Conservation (phyloP, 2,113 vertebrate genomes). For the Cynopterus brachyotis region DNA sequence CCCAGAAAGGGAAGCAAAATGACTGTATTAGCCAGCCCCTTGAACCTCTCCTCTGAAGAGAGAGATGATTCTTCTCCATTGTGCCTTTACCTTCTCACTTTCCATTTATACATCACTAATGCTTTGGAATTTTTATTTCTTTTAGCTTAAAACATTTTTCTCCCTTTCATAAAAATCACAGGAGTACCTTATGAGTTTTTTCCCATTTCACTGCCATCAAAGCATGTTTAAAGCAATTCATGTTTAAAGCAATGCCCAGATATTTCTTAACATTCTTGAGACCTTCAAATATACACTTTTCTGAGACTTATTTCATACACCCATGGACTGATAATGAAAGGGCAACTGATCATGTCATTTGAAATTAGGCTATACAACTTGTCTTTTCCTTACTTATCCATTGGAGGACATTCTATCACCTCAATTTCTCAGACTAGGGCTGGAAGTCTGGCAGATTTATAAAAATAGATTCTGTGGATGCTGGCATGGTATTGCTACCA, state of each 20-base stretch:
- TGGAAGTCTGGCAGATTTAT: neutral
- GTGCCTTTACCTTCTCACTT: neutral
- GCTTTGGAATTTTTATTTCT: neutral
- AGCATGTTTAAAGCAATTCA: neutral
- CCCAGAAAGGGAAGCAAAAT: neutral
- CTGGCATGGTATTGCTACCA: neutral
- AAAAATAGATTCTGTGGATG: neutral
- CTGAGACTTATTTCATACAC: neutral
- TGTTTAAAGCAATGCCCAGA: neutral
- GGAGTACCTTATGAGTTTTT: neutral
- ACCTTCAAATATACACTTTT: neutral
- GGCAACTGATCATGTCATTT: neutral
- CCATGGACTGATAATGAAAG: neutral
- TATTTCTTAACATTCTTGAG: slow-evolving; percentile 14
- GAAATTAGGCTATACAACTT: neutral
- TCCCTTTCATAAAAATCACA: neutral
- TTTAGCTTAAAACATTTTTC: neutral
- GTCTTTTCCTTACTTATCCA: neutral
- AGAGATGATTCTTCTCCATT: neutral
- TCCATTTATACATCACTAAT: neutral
- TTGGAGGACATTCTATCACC: neutral
- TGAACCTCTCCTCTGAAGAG: neutral
- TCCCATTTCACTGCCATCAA: neutral
- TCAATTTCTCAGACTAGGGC: neutral
- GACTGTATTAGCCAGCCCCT: neutral